Evolutionary conservation across 2,888 invertebrate species (phyloP).

Genomic region (Troides helena): DNA sequence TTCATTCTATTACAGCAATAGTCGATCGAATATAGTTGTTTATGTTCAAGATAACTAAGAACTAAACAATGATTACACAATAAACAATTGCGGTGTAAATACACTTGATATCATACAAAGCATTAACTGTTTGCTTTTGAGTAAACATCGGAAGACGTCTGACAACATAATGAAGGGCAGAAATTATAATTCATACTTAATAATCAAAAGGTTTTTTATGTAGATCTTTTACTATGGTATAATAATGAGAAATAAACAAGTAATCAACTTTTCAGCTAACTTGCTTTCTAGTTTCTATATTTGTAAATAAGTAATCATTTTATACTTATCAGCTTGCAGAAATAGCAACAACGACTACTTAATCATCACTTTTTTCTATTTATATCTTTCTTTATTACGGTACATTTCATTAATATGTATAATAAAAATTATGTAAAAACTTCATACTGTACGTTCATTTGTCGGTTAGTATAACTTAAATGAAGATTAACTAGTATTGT

Average conservation of each 20-base stretch:
- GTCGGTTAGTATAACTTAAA: not conserved
- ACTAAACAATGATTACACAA: not conserved
- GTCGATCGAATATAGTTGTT: too few species aligned
- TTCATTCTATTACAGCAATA: too few species aligned
- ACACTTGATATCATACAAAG: not conserved
- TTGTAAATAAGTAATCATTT: not conserved
- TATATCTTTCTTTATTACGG: too few species aligned
- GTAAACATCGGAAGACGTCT: not conserved
- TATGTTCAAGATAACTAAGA: too few species aligned
- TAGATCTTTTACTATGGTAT: not conserved
- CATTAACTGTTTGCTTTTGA: not conserved
- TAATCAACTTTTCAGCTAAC: not conserved
- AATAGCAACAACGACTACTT: too few species aligned
- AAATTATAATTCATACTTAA: not conserved
- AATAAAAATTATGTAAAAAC: not conserved
- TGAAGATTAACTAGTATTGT: not conserved
- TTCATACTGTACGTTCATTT: conserved; percentile 6
- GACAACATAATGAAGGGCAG: not conserved
- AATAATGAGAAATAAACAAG: not conserved
- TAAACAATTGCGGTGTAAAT: not conserved
- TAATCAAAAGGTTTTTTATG: not conserved
- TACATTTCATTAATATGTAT: too few species aligned
- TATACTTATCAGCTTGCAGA: not conserved
- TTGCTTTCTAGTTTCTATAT: not conserved
- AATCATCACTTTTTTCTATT: too few species aligned